Conservation (phyloP, 2,888 invertebrate genomes). For the Lasioglossum zephyrum region DNA sequence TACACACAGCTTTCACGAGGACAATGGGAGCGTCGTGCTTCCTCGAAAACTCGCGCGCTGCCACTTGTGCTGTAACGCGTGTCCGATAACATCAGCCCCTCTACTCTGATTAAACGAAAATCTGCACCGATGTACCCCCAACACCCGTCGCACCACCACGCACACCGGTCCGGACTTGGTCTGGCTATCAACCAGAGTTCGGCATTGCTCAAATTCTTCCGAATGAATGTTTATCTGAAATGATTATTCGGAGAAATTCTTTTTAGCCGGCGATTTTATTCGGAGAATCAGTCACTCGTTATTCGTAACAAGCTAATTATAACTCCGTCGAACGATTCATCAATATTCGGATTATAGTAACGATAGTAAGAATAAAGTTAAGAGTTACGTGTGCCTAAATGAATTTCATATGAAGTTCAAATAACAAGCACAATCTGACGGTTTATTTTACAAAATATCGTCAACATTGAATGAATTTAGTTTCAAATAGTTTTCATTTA, state of each 20-base stretch:
- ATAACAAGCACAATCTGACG: too few relatives aligned
- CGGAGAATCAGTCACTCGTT: too few relatives aligned
- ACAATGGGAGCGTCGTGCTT: conserved; percentile 50
- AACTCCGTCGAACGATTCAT: too few relatives aligned
- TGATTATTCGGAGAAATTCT: not conserved
- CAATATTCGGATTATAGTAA: too few relatives aligned
- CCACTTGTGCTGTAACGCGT: conserved; percentile 43
- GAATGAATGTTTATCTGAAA: not conserved
- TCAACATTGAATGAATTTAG: too few relatives aligned
- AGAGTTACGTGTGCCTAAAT: too few relatives aligned
- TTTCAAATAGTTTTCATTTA: too few relatives aligned
- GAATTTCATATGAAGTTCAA: too few relatives aligned
- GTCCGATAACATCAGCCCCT: conserved; percentile 41
- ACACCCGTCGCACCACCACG: not conserved
- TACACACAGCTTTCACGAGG: conserved; percentile 10
- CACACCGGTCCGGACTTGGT: not conserved
- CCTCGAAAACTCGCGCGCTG: conserved; percentile 48
- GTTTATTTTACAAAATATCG: too few relatives aligned
- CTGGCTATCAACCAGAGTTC: not conserved
- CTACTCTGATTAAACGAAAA: conserved; percentile 25
- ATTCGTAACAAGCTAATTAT: too few relatives aligned
- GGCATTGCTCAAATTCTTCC: not conserved
- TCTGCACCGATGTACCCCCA: not conserved
- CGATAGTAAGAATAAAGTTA: too few relatives aligned
- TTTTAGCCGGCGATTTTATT: too few relatives aligned